Evolutionary conservation across 2,888 invertebrate genomes (phyloP).

Genomic region (Torymus aiolomorphi): DNA sequence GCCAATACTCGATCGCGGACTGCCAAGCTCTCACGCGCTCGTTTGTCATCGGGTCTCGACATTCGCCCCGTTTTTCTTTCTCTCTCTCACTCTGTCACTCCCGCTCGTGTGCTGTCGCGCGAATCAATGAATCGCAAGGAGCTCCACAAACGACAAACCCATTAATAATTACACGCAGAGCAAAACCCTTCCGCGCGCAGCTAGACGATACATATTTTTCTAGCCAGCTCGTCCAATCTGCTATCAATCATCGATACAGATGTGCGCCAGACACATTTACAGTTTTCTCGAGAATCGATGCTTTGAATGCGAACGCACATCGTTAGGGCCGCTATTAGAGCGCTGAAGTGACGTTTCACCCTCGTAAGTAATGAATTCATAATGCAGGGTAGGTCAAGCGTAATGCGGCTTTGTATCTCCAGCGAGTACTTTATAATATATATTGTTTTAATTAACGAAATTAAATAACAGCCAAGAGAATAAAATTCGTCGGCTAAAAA

Average conservation of each 20-base stretch:
- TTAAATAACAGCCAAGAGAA: too few species aligned
- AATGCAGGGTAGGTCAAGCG: too few species aligned
- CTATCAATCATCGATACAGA: constrained; percentile 27
- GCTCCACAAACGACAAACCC: constrained; percentile 24
- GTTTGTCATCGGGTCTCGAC: constrained; percentile 52
- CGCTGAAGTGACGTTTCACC: too few species aligned
- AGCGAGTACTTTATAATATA: too few species aligned
- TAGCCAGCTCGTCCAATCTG: neutral
- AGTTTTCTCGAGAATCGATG: constrained; percentile 1
- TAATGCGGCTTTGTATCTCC: too few species aligned
- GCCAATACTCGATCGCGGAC: constrained; percentile 44
- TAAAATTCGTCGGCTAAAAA: too few species aligned
- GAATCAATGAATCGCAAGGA: constrained; percentile 47
- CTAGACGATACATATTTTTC: constrained; percentile 29
- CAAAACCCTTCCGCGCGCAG: constrained; percentile 42
- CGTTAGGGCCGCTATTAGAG: too few species aligned
- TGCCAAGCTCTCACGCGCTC: constrained; percentile 57
- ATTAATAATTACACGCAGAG: constrained; percentile 53
- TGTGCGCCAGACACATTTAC: neutral
- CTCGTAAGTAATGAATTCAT: too few species aligned
- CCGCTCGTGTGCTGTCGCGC: neutral
- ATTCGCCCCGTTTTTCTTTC: constrained; percentile 10
- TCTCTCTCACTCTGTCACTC: too few species aligned
- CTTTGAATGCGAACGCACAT: neutral
- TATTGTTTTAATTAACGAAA: too few species aligned